A percentile compares a stretch with the other conserved stretches of the same genome.
These are phyloP conservation scores for Patella caerulea DNA, from an alignment of 2,888 invertebrate species.

Conservation along the genomic window DNA sequence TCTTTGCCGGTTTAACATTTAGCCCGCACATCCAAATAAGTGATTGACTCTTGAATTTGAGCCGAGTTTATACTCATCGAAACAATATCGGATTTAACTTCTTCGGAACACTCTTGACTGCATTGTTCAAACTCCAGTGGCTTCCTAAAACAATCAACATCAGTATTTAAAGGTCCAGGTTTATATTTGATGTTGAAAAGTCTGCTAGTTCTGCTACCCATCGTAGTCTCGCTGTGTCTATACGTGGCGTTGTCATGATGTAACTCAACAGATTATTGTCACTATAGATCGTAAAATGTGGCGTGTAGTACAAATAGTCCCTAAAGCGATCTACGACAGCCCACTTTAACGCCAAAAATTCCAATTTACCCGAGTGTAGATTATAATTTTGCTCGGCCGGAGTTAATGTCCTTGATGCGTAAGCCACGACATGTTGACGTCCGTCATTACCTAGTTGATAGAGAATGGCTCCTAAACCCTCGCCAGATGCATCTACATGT, in stretches of 20 bases:
- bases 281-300: not conserved
- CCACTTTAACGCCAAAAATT: constrained; percentile 2
- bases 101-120: not conserved
- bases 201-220: constrained; percentile 1
- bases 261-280: not conserved
- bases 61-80: not conserved
- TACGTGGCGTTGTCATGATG: not conserved
- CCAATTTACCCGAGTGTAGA: constrained; percentile 13
- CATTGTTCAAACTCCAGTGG: not conserved
- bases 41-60: not conserved
- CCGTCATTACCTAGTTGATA: constrained; percentile 8
- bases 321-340: not conserved
- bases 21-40: not conserved
- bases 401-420: constrained; percentile 10
- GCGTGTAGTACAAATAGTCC: constrained; percentile 20
- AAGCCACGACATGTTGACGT: not conserved
- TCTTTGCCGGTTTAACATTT: not conserved
- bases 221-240: not conserved
- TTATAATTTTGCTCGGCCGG: constrained; percentile 11
- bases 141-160: constrained; percentile 27
- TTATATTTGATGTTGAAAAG: not conserved
- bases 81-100: not conserved
- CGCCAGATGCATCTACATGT: constrained; percentile 14
- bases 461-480: constrained; percentile 14
- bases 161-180: constrained; percentile 27